These are phyloP conservation scores for Bolinopsis microptera DNA, from an alignment of 37 sponge, comb jelly and placozoan genomes.

Conservation along the genomic window DNA sequence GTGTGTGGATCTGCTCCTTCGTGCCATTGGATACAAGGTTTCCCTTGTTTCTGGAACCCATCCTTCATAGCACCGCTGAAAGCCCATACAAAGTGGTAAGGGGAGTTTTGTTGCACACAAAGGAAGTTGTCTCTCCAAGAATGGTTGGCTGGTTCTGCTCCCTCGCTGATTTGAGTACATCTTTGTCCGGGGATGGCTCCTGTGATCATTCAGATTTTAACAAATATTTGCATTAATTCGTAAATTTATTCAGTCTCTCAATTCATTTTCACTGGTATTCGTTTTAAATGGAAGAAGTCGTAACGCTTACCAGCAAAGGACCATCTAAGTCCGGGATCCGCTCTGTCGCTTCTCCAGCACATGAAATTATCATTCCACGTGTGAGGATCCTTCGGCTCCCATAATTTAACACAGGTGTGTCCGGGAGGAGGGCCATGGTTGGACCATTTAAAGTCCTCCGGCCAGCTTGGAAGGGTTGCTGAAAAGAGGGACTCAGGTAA, in stretches of 20 bases:
- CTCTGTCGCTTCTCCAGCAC: background rate
- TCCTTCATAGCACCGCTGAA: background rate
- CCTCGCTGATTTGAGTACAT: background rate
- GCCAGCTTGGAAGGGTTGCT: background rate
- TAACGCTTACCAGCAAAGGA: background rate
- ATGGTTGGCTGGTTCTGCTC: background rate
- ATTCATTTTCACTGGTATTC: too few relatives aligned
- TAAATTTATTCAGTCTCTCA: too few relatives aligned
- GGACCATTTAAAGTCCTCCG: background rate
- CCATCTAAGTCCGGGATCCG: background rate
- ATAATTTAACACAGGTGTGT: background rate
- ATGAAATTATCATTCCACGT: background rate
- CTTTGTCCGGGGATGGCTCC: background rate
- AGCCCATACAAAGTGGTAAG: background rate
- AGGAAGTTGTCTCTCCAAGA: background rate
- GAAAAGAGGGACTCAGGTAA: too few relatives aligned
- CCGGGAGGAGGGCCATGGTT: background rate
- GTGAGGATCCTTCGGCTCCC: background rate
- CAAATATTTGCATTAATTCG: too few relatives aligned
- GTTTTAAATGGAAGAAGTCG: too few relatives aligned
- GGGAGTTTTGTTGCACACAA: background rate
- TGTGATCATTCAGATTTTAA: too few relatives aligned
- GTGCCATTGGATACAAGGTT: background rate
- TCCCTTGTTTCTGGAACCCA: background rate
- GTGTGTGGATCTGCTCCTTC: background rate